These are phyloP conservation scores for Synanthedon andrenaeformis DNA, from an alignment of 2,888 invertebrate genomes.

Conservation along the genomic window DNA sequence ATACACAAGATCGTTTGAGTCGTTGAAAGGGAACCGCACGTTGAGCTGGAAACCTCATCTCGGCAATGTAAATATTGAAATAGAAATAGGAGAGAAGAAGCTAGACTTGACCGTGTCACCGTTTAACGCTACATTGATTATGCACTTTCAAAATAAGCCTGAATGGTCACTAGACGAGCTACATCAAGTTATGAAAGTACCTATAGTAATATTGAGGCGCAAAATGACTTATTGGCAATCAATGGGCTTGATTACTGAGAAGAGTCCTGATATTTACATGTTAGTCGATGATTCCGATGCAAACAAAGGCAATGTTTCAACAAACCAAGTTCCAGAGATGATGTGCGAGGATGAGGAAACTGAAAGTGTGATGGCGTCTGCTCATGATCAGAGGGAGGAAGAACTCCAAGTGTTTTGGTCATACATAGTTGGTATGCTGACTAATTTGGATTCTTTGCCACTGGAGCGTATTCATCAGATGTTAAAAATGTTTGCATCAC, in stretches of 20 bases:
- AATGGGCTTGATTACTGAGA: conserved; percentile 87
- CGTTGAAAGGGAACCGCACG: conserved; percentile 91
- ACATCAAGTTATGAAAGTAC: conserved; percentile 87
- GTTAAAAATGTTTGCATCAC: conserved; percentile 96
- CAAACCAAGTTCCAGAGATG: conserved; percentile 71
- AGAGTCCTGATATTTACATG: conserved; percentile 78
- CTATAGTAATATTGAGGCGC: conserved; percentile 83
- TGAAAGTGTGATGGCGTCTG: conserved; percentile 95
- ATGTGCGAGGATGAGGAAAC: conserved; percentile 90
- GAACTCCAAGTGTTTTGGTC: conserved; percentile 97
- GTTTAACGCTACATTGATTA: conserved; percentile 92
- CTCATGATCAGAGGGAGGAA: conserved; percentile 93
- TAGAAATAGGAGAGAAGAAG: conserved; percentile 86
- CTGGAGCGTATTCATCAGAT: conserved; percentile 95
- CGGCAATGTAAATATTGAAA: conserved; percentile 90
- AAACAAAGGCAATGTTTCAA: conserved; percentile 65
- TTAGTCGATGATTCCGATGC: conserved; percentile 75
- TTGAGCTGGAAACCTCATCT: conserved; percentile 94
- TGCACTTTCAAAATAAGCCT: conserved; percentile 90
- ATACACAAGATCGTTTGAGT: conserved; percentile 92
- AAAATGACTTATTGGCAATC: conserved; percentile 95
- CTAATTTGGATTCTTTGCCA: conserved; percentile 91
- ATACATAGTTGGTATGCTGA: conserved; percentile 96
- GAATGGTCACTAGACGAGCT: conserved; percentile 91
- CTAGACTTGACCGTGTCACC: conserved; percentile 89